Conservation (phyloP, 2,113 vertebrate species). For the Brachionichthys hirsutus region DNA sequence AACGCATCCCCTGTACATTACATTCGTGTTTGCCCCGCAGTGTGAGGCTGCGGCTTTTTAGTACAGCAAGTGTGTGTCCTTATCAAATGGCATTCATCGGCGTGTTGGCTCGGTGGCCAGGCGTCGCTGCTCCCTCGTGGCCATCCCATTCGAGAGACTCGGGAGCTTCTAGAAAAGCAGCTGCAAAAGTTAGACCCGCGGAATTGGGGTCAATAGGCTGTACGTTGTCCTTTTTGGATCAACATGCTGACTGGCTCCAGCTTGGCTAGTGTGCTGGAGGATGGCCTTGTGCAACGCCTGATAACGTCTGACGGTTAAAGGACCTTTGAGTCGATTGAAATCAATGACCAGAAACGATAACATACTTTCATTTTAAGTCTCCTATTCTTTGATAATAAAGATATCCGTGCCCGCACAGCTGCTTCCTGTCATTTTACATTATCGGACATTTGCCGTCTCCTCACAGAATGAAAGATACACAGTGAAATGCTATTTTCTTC, state of each 20-base stretch:
- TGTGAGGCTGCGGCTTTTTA: too few relatives aligned
- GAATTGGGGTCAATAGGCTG: constrained; percentile 59
- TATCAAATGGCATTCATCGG: constrained; percentile 48
- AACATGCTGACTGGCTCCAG: constrained; percentile 21
- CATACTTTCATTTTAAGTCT: too few relatives aligned
- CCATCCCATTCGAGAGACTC: constrained; percentile 49
- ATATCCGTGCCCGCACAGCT: not conserved
- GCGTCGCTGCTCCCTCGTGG: constrained; percentile 51
- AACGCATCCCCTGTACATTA: too few relatives aligned
- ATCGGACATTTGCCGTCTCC: not conserved
- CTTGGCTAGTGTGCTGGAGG: not conserved
- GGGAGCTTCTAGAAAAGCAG: constrained; percentile 40
- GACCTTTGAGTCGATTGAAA: not conserved
- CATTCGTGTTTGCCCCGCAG: too few relatives aligned
- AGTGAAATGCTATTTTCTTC: constrained; percentile 4
- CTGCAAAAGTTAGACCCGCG: constrained; percentile 49
- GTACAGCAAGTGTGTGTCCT: too few relatives aligned
- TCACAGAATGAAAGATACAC: not conserved
- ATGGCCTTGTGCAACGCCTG: not conserved
- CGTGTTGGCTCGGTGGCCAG: constrained; percentile 47
- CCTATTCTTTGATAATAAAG: too few relatives aligned
- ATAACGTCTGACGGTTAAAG: not conserved
- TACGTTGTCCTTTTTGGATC: constrained; percentile 29
- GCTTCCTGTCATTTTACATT: not conserved
- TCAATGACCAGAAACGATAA: not conserved